phyloP scores from a whole-genome alignment of 2,888 invertebrate species.

The Bugula neritina region DNA sequence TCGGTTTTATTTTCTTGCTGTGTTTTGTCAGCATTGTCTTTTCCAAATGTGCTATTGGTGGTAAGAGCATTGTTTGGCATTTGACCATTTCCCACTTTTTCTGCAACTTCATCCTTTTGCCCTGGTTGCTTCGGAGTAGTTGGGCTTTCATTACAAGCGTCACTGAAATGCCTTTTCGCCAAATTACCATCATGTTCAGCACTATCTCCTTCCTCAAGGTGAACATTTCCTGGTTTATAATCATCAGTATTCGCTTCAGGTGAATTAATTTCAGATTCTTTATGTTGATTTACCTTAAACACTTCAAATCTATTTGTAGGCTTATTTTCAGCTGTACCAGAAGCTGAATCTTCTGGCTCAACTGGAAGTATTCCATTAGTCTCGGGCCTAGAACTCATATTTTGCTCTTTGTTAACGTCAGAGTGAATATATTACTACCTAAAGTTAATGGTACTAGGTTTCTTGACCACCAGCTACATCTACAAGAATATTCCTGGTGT shows the following conservation, averaged over 20 bases:
- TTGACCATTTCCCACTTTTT: neutral
- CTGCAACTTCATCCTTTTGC: neutral
- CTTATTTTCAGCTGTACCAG: neutral
- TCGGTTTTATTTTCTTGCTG: neutral
- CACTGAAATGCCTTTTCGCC: neutral
- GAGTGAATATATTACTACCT: too few relatives aligned
- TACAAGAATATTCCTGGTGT: too few relatives aligned
- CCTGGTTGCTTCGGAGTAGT: neutral
- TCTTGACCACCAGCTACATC: too few relatives aligned
- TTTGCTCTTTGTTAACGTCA: too few relatives aligned
- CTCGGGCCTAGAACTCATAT: too few relatives aligned
- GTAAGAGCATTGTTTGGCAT: neutral
- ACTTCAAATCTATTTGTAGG: slow-evolving; percentile 17
- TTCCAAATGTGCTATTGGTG: neutral
- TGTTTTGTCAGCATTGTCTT: neutral
- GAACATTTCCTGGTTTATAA: neutral
- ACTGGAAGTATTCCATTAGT: too few relatives aligned
- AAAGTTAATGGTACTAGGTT: too few relatives aligned
- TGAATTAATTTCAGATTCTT: neutral
- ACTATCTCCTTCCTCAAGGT: too few relatives aligned
- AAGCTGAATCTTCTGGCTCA: neutral
- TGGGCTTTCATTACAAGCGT: neutral
- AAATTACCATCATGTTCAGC: too few relatives aligned
- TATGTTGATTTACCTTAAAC: neutral
- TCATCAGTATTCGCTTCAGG: neutral